Conservation (phyloP, 2,888 invertebrate species). For the Deilephila elpenor region DNA sequence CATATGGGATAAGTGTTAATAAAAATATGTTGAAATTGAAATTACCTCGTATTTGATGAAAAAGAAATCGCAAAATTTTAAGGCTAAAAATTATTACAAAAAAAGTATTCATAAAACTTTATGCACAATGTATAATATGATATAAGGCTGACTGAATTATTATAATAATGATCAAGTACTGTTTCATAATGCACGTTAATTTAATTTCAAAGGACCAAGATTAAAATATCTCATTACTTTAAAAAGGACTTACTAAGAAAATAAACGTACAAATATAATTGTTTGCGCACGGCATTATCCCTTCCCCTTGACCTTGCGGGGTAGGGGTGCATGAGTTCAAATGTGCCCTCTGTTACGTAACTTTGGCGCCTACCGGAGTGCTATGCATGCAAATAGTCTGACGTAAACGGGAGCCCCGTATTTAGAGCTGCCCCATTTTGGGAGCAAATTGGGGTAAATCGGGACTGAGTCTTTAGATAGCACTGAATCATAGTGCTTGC, state of each 20-base stretch:
- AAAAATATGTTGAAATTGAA: no score
- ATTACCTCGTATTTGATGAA: no score
- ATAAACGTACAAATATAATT: background rate
- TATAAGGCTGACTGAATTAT: no score
- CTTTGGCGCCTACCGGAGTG: conserved; percentile 4
- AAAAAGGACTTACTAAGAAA: background rate
- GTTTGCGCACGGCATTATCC: conserved; percentile 30
- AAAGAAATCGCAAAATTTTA: no score
- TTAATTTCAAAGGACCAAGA: background rate
- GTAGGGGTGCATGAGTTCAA: conserved; percentile 2
- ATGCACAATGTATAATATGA: no score
- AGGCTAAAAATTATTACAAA: no score
- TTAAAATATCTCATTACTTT: background rate
- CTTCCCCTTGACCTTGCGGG: conserved; percentile 34
- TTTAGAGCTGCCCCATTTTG: conserved; percentile 14
- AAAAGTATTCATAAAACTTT: no score
- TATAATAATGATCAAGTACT: no score
- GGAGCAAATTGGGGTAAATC: conserved; percentile 8
- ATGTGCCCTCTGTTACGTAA: conserved; percentile 12
- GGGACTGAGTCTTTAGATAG: background rate
- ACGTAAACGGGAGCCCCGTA: conserved; percentile 7
- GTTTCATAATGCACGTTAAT: no score
- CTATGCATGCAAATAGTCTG: conserved; percentile 22
- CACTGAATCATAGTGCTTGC: no score
- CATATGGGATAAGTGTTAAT: no score